These are phyloP conservation scores for Chymomyza fuscimana DNA, from an alignment of 2,888 invertebrate genomes.

Conservation along the genomic window DNA sequence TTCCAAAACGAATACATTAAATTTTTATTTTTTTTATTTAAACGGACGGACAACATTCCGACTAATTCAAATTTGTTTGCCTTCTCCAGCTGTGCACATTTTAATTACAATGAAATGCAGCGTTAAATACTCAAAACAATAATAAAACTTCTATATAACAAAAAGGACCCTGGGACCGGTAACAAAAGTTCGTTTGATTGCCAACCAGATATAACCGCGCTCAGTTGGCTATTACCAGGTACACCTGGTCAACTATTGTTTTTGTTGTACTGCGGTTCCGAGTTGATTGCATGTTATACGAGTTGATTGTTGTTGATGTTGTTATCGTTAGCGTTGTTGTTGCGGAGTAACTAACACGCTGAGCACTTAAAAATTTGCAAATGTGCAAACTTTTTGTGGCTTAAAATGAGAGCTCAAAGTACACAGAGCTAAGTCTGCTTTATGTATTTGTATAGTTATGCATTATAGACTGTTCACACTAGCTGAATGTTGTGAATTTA, in stretches of 20 bases:
- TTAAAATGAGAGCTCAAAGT: background rate
- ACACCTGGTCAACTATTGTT: conserved; percentile 25
- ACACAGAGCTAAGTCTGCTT: background rate
- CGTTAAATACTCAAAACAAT: conserved; percentile 26
- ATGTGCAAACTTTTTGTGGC: background rate
- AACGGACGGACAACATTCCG: no score
- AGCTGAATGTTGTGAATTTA: background rate
- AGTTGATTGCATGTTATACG: conserved; percentile 33
- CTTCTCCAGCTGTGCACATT: conserved; percentile 31
- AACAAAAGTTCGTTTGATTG: conserved; percentile 67
- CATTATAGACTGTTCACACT: background rate
- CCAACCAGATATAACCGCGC: conserved; percentile 41
- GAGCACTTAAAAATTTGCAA: background rate
- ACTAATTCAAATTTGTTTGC: no score
- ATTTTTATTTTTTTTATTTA: no score
- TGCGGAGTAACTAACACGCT: background rate
- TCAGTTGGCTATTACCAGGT: background rate
- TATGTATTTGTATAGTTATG: background rate
- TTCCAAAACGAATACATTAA: no score
- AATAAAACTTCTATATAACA: conserved; percentile 13
- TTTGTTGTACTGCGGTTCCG: conserved; percentile 33
- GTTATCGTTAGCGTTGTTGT: background rate
- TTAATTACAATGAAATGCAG: conserved; percentile 61
- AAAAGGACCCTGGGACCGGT: conserved; percentile 3
- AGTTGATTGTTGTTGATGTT: background rate